These are phyloP conservation scores for Euclidia mi DNA, from an alignment of 2,888 invertebrate species.

Conservation along the genomic window DNA sequence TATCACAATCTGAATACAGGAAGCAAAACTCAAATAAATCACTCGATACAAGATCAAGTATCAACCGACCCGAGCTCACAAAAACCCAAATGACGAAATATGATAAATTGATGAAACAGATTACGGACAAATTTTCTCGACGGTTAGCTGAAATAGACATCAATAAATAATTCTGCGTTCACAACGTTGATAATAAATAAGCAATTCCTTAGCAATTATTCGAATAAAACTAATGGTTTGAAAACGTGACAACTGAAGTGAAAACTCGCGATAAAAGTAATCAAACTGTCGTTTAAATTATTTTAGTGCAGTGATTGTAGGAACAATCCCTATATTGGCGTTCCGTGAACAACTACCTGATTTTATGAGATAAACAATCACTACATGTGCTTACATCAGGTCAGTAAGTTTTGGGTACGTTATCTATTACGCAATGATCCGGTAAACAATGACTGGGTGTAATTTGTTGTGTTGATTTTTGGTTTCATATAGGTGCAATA, in stretches of 20 bases:
- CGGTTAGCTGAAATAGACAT: slow-evolving; percentile 53
- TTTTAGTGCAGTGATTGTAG: slow-evolving; percentile 78
- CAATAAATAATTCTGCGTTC: slow-evolving; percentile 65
- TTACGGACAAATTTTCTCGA: slow-evolving; percentile 59
- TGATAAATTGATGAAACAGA: slow-evolving; percentile 28
- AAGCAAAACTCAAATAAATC: slow-evolving; percentile 4
- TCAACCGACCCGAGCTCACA: not conserved
- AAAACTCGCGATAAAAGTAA: slow-evolving; percentile 88
- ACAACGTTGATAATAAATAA: slow-evolving; percentile 79
- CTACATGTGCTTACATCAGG: slow-evolving; percentile 40
- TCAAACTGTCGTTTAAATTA: slow-evolving; percentile 88
- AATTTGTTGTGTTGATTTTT: no score
- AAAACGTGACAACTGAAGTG: slow-evolving; percentile 87
- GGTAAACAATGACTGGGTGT: no score
- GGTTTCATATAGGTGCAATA: no score
- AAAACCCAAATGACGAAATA: slow-evolving; percentile 8
- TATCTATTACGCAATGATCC: slow-evolving; percentile 7
- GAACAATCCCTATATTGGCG: slow-evolving; percentile 60
- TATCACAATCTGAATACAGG: no score
- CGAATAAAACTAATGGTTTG: slow-evolving; percentile 89
- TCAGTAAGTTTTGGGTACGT: slow-evolving; percentile 28
- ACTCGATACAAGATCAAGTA: not conserved
- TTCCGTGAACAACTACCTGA: slow-evolving; percentile 20
- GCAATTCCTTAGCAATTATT: slow-evolving; percentile 84
- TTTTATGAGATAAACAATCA: slow-evolving; percentile 27